These are phyloP conservation scores for Zootoca vivipara DNA, from an alignment of 2,113 vertebrate genomes.

Conservation along the genomic window DNA sequence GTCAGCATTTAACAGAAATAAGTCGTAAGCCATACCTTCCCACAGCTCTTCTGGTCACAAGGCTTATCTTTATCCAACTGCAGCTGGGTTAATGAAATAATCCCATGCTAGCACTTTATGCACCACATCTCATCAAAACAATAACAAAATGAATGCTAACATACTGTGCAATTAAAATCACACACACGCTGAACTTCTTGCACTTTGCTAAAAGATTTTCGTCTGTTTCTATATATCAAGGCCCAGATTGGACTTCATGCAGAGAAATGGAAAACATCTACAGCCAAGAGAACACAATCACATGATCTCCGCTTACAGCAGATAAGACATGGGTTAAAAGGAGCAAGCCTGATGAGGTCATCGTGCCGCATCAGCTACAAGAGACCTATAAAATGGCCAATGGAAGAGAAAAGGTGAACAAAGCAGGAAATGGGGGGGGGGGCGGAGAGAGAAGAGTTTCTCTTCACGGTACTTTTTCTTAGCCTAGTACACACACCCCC, in stretches of 20 bases:
- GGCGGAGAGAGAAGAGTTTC: background rate
- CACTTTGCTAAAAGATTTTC: constrained; percentile 5
- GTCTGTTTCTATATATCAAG: constrained; percentile 16
- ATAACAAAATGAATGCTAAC: constrained; percentile 25
- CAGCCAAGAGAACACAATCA: constrained; percentile 21
- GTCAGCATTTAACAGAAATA: background rate
- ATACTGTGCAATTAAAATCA: background rate
- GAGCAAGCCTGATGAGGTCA: constrained; percentile 1
- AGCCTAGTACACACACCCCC: background rate
- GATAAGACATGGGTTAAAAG: constrained; percentile 12
- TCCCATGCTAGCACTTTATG: constrained; percentile 34
- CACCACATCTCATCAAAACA: constrained; percentile 15
- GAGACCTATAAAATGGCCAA: background rate
- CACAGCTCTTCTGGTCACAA: constrained; percentile 26
- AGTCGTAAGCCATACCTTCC: background rate
- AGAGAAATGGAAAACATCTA: constrained; percentile 24
- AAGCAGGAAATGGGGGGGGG: background rate
- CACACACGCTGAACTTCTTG: constrained; percentile 1
- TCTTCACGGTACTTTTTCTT: background rate
- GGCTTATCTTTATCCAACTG: background rate
- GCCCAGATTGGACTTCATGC: constrained; percentile 22
- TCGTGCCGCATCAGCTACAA: constrained; percentile 1
- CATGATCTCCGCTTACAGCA: constrained; percentile 6
- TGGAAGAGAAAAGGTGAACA: background rate
- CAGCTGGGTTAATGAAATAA: constrained; percentile 18